A percentile compares a stretch with the other conserved stretches of the same genome.
Conservation (phyloP, 2,797 vertebrate genomes). For the Xiphophorus birchmanni region DNA sequence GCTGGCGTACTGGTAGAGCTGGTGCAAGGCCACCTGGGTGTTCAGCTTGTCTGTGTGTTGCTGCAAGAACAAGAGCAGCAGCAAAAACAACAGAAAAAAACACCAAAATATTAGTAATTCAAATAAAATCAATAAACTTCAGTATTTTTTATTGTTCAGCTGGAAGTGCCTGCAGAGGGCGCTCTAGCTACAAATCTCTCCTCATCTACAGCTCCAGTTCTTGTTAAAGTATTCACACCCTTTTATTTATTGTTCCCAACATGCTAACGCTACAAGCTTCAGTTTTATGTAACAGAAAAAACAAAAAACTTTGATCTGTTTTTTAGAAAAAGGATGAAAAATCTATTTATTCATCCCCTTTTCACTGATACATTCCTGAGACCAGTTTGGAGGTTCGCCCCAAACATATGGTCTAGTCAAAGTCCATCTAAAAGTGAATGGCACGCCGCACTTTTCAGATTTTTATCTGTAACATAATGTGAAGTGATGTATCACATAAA, state of each 20-base stretch:
- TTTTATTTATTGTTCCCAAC: neutral
- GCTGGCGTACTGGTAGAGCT: slow-evolving; percentile 97
- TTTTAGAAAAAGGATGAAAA: neutral
- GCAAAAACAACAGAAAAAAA: neutral
- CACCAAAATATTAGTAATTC: neutral
- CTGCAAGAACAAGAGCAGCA: slow-evolving; percentile 64
- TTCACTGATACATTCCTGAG: neutral
- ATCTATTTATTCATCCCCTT: too few species aligned
- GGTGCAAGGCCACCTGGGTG: slow-evolving; percentile 93
- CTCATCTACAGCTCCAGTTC: neutral
- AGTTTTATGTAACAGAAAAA: neutral
- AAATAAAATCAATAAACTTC: neutral
- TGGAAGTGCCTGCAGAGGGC: neutral
- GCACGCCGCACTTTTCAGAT: too few species aligned
- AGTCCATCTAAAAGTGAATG: neutral
- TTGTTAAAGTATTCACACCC: neutral
- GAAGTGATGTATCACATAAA: neutral
- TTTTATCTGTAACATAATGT: too few species aligned
- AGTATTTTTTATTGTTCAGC: neutral
- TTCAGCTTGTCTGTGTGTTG: slow-evolving; percentile 95
- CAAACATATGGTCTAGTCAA: neutral
- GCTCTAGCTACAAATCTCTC: neutral
- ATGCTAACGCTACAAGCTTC: neutral
- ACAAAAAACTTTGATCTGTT: neutral
- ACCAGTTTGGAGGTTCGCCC: neutral